Percentiles rank a stretch among this genome's conserved stretches.
Conservation (phyloP, 2,113 vertebrate genomes). For the Equus przewalskii region DNA sequence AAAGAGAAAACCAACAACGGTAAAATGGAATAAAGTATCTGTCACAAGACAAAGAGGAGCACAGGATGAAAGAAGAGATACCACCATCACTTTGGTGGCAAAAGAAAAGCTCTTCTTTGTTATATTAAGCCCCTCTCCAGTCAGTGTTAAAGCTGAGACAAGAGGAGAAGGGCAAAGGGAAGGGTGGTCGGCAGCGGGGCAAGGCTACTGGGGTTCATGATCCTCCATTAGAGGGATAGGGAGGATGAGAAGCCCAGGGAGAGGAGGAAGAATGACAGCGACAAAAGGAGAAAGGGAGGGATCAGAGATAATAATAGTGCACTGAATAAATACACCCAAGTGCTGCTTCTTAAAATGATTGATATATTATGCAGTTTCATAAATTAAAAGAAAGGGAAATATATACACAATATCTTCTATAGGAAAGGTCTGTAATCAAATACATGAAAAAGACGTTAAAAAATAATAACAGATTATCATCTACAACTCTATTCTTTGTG, state of each 20-base stretch:
- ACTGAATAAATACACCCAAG: background rate
- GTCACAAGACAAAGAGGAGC: background rate
- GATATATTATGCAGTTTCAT: background rate
- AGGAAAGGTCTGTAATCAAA: background rate
- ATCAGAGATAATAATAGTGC: background rate
- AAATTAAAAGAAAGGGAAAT: background rate
- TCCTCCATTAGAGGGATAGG: background rate
- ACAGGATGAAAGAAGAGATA: background rate
- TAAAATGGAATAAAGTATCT: background rate
- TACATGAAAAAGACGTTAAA: background rate
- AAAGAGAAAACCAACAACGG: background rate
- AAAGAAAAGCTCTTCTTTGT: background rate
- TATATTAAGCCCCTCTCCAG: background rate
- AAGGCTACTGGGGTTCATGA: background rate
- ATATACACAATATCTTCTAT: background rate
- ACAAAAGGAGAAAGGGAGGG: background rate
- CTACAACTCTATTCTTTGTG: background rate
- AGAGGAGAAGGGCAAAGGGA: background rate
- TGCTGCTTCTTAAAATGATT: background rate
- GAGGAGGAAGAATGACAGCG: background rate
- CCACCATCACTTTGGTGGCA: background rate
- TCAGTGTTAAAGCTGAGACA: background rate
- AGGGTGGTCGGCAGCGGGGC: background rate
- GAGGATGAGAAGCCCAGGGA: background rate
- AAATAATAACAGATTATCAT: background rate